These are phyloP conservation scores for Cephus sareptanus DNA, from an alignment of 2,888 invertebrate species.

Conservation along the genomic window DNA sequence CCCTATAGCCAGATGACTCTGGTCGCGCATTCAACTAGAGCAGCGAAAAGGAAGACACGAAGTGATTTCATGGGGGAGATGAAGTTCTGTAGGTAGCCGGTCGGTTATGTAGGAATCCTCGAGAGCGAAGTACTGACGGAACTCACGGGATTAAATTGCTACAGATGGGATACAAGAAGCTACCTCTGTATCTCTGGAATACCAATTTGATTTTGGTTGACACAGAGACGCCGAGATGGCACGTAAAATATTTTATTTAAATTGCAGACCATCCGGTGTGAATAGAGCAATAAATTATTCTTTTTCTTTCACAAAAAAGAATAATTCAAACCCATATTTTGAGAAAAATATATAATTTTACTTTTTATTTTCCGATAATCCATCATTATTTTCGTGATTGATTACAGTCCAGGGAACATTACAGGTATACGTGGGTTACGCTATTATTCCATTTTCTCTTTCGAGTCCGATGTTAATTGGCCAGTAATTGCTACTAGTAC, in stretches of 20 bases:
- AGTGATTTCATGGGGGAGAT: constrained; percentile 54
- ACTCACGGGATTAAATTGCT: constrained; percentile 53
- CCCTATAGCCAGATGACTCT: not conserved
- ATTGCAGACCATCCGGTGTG: not conserved
- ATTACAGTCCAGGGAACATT: not conserved
- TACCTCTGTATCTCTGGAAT: constrained; percentile 48
- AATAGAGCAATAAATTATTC: not conserved
- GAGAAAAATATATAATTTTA: not conserved
- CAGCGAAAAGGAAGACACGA: constrained; percentile 12
- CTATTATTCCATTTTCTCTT: not conserved
- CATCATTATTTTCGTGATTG: not conserved
- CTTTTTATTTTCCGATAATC: not conserved
- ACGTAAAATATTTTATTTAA: not conserved
- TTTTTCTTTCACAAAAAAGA: not conserved
- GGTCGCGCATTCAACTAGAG: not conserved
- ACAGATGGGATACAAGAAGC: constrained; percentile 55
- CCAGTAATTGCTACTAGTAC: not conserved
- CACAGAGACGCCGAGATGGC: not conserved
- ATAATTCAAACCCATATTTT: not conserved
- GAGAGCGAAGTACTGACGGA: constrained; percentile 13
- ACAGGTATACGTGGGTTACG: not conserved
- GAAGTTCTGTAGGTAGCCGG: constrained; percentile 37
- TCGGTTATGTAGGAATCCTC: not conserved
- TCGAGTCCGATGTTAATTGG: not conserved
- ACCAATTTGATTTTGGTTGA: constrained; percentile 54